These are phyloP conservation scores for Styela clava DNA, from an alignment of 23 tunicate species.

Conservation along the genomic window DNA sequence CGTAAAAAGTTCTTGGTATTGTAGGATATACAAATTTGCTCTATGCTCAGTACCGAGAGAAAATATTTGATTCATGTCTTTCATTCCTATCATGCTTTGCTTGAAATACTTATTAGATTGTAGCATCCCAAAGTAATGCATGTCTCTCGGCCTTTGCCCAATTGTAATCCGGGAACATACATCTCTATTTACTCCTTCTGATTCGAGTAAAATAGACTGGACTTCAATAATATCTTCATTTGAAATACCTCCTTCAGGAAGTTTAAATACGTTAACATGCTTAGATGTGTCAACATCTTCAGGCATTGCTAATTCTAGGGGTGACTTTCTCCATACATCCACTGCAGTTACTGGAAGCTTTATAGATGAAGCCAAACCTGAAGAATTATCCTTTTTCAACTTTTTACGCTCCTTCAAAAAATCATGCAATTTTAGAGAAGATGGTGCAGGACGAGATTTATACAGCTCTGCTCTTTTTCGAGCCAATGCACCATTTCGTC, in stretches of 20 bases:
- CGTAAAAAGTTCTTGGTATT: constrained; percentile 88
- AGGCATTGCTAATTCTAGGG: constrained; percentile 29
- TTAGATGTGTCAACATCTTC: constrained; percentile 35
- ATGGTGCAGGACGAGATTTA: constrained; percentile 38
- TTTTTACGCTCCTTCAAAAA: constrained; percentile 42
- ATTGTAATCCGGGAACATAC: constrained; percentile 71
- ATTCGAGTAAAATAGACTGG: constrained; percentile 67
- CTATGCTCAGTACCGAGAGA: constrained; percentile 70
- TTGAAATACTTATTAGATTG: constrained; percentile 88
- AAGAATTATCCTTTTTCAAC: constrained; percentile 16
- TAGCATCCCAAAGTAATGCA: constrained; percentile 84
- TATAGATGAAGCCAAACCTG: constrained; percentile 23
- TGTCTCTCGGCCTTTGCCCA: constrained; percentile 76
- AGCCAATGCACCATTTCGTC: constrained; percentile 43
- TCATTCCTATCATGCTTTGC: constrained; percentile 4
- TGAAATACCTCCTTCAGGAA: constrained; percentile 13
- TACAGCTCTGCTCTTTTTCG: constrained; percentile 20
- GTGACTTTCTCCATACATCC: constrained; percentile 57
- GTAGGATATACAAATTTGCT: constrained; percentile 77
- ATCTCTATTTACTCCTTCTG: constrained; percentile 64
- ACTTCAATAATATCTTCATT: constrained; percentile 44
- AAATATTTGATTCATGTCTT: constrained; percentile 45
- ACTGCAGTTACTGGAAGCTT: constrained; percentile 56
- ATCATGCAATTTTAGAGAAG: constrained; percentile 49
- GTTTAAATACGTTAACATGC: constrained; percentile 35